A percentile compares a stretch with the other conserved stretches of the same genome.
Conservation (phyloP, 2,888 invertebrate species). For the Tinea semifulvella region DNA sequence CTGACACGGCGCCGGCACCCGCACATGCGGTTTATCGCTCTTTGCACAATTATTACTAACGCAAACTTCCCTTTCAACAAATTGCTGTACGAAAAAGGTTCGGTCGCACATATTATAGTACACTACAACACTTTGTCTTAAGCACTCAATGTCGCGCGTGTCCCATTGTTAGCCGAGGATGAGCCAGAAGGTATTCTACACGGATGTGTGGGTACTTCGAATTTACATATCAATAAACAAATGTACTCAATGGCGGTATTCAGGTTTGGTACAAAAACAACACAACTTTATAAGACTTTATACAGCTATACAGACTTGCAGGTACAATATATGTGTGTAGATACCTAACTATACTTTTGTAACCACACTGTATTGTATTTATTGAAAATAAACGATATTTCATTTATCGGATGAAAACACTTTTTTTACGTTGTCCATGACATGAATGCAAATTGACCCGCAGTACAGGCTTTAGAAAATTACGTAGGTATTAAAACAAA, state of each 20-base stretch:
- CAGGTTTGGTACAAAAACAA: no score
- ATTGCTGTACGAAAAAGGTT: conserved; percentile 5
- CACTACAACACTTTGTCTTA: neutral
- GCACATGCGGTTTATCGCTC: conserved; percentile 41
- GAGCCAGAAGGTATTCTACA: neutral
- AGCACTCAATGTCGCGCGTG: conserved; percentile 3
- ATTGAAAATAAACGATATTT: no score
- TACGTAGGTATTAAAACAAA: no score
- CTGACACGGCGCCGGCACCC: conserved; percentile 26
- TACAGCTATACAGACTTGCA: no score
- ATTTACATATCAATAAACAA: neutral
- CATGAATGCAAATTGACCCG: no score
- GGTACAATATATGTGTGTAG: no score
- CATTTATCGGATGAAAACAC: no score
- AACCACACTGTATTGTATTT: no score
- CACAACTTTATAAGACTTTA: no score
- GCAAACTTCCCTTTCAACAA: conserved; percentile 35
- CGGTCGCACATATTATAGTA: neutral
- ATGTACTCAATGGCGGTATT: neutral
- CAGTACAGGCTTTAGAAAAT: no score
- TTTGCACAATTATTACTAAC: conserved; percentile 41
- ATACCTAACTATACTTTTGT: no score
- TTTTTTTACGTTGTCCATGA: no score
- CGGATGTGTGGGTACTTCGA: neutral
- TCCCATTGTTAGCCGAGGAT: neutral